phyloP scores from a whole-genome alignment of 2,888 invertebrate species.

The Lithophane leautieri region DNA sequence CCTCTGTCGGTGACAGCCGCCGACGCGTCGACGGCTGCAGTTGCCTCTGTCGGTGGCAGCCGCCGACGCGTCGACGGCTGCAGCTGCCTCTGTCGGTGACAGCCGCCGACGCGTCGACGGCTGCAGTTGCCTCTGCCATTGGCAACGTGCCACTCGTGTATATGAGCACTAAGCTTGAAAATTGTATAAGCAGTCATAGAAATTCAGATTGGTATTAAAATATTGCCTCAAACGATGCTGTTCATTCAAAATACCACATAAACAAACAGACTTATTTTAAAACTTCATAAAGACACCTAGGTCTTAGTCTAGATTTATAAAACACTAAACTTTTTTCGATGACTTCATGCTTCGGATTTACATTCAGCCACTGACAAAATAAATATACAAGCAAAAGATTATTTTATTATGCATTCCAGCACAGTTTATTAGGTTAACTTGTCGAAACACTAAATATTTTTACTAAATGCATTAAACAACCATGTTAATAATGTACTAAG shows the following conservation, averaged over 20 bases:
- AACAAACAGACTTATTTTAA: constrained; percentile 11
- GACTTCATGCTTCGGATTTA: constrained; percentile 38
- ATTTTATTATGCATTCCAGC: constrained; percentile 44
- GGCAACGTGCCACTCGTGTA: too few species aligned
- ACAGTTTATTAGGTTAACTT: constrained; percentile 51
- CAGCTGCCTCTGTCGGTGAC: too few species aligned
- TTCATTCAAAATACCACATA: not conserved
- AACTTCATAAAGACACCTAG: constrained; percentile 35
- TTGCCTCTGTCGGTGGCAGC: too few species aligned
- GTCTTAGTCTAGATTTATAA: constrained; percentile 32
- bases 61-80: too few species aligned
- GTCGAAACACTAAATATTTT: constrained; percentile 52
- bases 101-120: too few species aligned
- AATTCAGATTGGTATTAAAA: not conserved
- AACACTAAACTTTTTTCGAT: constrained; percentile 29
- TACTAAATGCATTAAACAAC: constrained; percentile 53
- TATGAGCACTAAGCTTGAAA: not conserved
- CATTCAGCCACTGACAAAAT: constrained; percentile 27
- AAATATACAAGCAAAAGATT: constrained; percentile 58
- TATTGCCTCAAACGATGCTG: not conserved
- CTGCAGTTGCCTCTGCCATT: too few species aligned
- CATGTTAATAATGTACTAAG: constrained; percentile 56
- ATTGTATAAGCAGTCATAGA: not conserved
- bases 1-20: too few species aligned
- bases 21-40: too few species aligned